Evolutionary conservation across 2,888 invertebrate species (phyloP).

Genomic region (Troglohyphantes excavatus): DNA sequence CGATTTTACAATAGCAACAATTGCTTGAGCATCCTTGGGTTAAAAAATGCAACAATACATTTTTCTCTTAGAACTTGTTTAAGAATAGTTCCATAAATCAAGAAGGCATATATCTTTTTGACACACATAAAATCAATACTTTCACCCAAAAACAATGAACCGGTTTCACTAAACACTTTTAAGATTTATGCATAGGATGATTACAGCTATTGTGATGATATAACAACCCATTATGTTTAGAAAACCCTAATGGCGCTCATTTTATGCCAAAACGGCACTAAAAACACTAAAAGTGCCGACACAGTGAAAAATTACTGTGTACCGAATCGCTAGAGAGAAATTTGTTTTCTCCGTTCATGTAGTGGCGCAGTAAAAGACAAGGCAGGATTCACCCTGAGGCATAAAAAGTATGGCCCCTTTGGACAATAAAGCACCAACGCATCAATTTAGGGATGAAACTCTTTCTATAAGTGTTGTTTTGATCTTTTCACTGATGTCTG

Average conservation of each 20-base stretch:
- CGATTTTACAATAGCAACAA: no score
- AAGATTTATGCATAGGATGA: slow-evolving; percentile 32
- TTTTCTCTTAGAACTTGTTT: no score
- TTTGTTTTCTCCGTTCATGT: slow-evolving; percentile 37
- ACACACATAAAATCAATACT: background rate
- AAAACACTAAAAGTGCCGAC: slow-evolving; percentile 56
- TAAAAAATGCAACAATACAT: no score
- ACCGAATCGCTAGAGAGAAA: slow-evolving; percentile 46
- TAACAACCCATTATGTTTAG: slow-evolving; percentile 39
- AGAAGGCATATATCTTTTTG: background rate
- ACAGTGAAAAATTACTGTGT: slow-evolving; percentile 29
- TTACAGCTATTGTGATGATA: slow-evolving; percentile 20
- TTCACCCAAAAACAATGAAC: background rate
- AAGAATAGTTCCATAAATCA: no score
- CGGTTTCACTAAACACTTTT: slow-evolving; percentile 15
- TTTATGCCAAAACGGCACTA: slow-evolving; percentile 43
- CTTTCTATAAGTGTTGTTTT: slow-evolving; percentile 1
- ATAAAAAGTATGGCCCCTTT: slow-evolving; percentile 34
- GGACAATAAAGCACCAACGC: slow-evolving; percentile 1
- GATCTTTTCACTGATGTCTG: no score
- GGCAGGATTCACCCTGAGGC: slow-evolving; percentile 13
- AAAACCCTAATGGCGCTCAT: slow-evolving; percentile 63
- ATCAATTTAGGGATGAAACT: slow-evolving; percentile 11
- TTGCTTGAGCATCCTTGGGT: no score
- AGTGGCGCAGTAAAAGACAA: slow-evolving; percentile 31